Evolutionary conservation across 1,140 invertebrate species (phyloP).

Genomic region (Apis mellifera): DNA sequence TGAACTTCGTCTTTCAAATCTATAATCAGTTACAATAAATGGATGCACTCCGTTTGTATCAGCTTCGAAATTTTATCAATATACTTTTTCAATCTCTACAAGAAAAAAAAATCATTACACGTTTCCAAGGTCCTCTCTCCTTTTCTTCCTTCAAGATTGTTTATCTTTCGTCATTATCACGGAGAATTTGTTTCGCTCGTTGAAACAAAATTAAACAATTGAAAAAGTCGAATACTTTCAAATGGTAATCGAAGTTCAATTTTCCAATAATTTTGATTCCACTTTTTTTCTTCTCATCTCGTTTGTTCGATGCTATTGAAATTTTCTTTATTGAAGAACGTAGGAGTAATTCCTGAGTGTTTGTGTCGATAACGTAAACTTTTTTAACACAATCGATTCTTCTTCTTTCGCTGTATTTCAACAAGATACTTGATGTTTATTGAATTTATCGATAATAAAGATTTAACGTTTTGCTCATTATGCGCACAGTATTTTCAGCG

Average conservation of each 20-base stretch:
- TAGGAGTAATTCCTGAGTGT: not conserved
- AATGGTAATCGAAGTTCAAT: slow-evolving; percentile 35
- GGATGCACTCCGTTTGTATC: slow-evolving; percentile 59
- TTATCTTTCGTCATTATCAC: not conserved
- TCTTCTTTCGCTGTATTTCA: not conserved
- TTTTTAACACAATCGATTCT: slow-evolving; percentile 8
- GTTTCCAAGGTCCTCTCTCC: slow-evolving; percentile 32
- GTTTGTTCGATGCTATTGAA: not conserved
- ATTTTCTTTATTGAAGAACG: not conserved
- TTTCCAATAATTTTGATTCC: not conserved
- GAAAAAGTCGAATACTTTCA: slow-evolving; percentile 8
- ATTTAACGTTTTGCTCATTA: slow-evolving; percentile 40
- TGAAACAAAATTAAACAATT: not conserved
- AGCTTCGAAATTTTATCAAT: slow-evolving; percentile 52
- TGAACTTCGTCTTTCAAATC: slow-evolving; percentile 58
- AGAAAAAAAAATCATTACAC: not conserved
- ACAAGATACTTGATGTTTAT: slow-evolving; percentile 19
- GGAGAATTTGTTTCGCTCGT: no score
- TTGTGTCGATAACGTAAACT: not conserved
- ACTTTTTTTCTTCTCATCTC: not conserved
- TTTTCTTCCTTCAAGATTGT: not conserved
- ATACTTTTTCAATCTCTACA: slow-evolving; percentile 32
- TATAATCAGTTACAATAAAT: slow-evolving; percentile 61
- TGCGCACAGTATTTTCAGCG: slow-evolving; percentile 42
- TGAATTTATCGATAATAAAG: slow-evolving; percentile 4